Base-by-base conservation (phyloP, 2,797 vertebrate species). In the Pangasius krempfi region DNA sequence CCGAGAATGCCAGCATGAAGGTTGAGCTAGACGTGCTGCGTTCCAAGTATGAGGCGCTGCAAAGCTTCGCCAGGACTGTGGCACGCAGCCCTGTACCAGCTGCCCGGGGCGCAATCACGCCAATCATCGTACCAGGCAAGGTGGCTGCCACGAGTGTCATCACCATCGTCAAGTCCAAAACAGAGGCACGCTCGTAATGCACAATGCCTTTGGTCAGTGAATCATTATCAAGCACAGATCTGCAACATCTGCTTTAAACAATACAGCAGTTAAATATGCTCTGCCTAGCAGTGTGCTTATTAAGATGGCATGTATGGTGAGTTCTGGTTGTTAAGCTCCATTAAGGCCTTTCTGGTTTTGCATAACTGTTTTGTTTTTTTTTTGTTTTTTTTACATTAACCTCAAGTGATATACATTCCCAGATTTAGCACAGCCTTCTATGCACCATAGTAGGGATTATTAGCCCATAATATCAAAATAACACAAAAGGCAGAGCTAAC, bases 91-190 rank as follows among this genome's bases (percentile, higher is more conserved):
- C 98, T 0, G 96, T 98, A 94, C 95, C 96, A 37, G 96, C 98
- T 0, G 96, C 95, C 2, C 95, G 97, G 91, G 97, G 97, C 18
- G 97, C 97, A 20, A 96, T 98, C 91, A 89, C 96, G 68, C 95
- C 97, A 2, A 96, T 97, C 93, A 97, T 98, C 93, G 97, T 98
- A 89, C 98, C 98, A 4, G 98, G 97, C 94, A 99, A 99, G 95
- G 98, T 98, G 92, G 98, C 96, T n/a, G 97, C 98, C 92, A 99
- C 98, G 92, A 99, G 98, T 90, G 98, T 99, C 96, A 99, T 99
- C 96, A 99, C 98, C 86, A 99, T 99, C 95, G 97, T 99, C 94
- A 99, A 99, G 97, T 98, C 98, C 94, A 99, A 99, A 97, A 97
- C 98, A 89, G 97, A 97, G 93, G 97, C 98, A 91, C 96, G 97